Evolutionary conservation across 2,113 vertebrate genomes (phyloP).

Genomic region (Odontesthes bonariensis): DNA sequence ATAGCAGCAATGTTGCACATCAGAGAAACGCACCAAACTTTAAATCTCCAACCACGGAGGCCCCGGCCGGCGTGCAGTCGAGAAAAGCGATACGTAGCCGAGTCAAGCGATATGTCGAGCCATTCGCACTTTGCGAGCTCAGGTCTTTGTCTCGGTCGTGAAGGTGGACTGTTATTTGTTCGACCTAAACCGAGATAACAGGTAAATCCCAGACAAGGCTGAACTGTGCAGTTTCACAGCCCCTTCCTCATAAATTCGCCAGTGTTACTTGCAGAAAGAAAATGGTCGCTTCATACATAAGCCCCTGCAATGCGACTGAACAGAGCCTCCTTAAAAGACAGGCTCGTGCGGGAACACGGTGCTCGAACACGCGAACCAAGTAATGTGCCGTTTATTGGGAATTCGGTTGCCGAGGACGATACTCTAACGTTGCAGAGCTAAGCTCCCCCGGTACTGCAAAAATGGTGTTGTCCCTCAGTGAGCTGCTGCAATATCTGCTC

Average conservation of each 20-base stretch:
- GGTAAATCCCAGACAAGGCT: not conserved
- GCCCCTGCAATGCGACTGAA: constrained; percentile 85
- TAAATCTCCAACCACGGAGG: constrained; percentile 1
- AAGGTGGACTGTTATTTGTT: not conserved
- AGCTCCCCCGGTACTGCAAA: constrained; percentile 35
- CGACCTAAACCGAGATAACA: not conserved
- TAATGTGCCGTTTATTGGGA: not conserved
- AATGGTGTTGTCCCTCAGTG: constrained; percentile 57
- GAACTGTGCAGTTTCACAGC: constrained; percentile 1
- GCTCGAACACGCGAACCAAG: constrained; percentile 4
- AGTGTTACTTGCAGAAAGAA: constrained; percentile 72
- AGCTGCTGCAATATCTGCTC: constrained; percentile 66
- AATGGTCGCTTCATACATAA: constrained; percentile 82
- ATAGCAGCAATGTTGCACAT: constrained; percentile 28
- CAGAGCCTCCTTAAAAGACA: constrained; percentile 41
- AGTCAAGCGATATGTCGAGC: constrained; percentile 36
- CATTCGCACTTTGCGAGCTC: constrained; percentile 32
- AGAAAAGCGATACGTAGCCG: constrained; percentile 39
- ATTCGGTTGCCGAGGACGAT: constrained; percentile 19
- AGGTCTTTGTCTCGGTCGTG: constrained; percentile 44
- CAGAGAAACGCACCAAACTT: constrained; percentile 49
- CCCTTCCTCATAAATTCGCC: constrained; percentile 42
- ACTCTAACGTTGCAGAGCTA: constrained; percentile 39
- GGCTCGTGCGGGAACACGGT: constrained; percentile 25
- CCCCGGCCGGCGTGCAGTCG: not conserved